Evolutionary conservation across 2,888 invertebrate species (phyloP).

Genomic region (Zeuzera pyrina): DNA sequence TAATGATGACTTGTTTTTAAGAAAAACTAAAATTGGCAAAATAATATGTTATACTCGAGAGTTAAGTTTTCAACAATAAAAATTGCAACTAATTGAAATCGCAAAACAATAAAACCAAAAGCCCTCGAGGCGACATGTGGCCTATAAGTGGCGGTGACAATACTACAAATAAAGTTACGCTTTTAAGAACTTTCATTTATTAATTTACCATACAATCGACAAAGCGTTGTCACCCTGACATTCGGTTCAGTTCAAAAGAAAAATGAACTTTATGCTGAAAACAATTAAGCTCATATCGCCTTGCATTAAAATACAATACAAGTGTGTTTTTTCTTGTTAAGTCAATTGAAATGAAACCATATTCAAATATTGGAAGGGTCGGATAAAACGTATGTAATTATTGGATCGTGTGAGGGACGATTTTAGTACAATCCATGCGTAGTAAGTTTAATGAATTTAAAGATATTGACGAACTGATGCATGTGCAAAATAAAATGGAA

Average conservation of each 20-base stretch:
- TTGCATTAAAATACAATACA: background rate
- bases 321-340: slow-evolving; percentile 34
- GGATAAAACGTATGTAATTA: slow-evolving; percentile 70
- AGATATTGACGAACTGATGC: slow-evolving; percentile 9
- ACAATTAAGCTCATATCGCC: background rate
- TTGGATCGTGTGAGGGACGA: slow-evolving; percentile 43
- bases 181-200: slow-evolving; percentile 54
- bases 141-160: slow-evolving; percentile 70
- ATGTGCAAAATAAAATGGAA: too few species aligned
- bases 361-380: slow-evolving; percentile 64
- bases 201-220: slow-evolving; percentile 28
- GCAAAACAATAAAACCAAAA: slow-evolving; percentile 48
- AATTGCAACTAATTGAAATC: slow-evolving; percentile 22
- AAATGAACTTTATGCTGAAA: background rate
- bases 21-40: too few species aligned
- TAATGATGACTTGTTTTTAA: too few species aligned
- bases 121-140: slow-evolving; percentile 69
- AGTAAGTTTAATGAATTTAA: slow-evolving; percentile 60
- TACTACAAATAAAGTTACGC: slow-evolving; percentile 68
- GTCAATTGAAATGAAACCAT: slow-evolving; percentile 63
- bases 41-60: too few species aligned
- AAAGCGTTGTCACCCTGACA: slow-evolving; percentile 1
- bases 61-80: slow-evolving; percentile 26
- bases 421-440: slow-evolving; percentile 51
- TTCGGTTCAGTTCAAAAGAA: too few species aligned